Evolutionary conservation across 2,797 vertebrate species (phyloP).

Genomic region (Pogonophryne albipinna): DNA sequence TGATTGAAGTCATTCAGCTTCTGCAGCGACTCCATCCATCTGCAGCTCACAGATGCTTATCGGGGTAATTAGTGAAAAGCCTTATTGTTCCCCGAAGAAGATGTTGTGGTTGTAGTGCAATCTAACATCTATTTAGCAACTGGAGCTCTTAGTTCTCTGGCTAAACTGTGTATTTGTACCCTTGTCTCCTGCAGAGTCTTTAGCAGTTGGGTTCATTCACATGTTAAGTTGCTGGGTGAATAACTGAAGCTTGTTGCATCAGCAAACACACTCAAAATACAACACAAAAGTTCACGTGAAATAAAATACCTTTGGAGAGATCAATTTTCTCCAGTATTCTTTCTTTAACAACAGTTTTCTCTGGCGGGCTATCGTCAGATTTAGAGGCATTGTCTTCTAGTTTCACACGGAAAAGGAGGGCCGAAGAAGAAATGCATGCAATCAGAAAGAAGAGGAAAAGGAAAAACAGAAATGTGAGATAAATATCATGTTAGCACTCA

Average conservation of each 20-base stretch:
- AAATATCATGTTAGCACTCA: background rate
- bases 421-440: slow-evolving; percentile 59
- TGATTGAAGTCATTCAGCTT: slow-evolving; percentile 61
- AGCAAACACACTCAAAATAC: slow-evolving; percentile 17
- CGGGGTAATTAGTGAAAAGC: slow-evolving; percentile 69
- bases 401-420: slow-evolving; percentile 44
- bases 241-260: slow-evolving; percentile 47
- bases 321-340: slow-evolving; percentile 78
- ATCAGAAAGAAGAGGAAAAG: slow-evolving; percentile 43
- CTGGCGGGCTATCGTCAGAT: slow-evolving; percentile 86
- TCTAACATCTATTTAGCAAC: slow-evolving; percentile 65
- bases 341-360: slow-evolving; percentile 85
- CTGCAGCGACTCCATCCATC: slow-evolving; percentile 39
- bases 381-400: slow-evolving; percentile 88
- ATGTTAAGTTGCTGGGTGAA: slow-evolving; percentile 62
- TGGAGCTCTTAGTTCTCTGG: slow-evolving; percentile 59
- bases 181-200: slow-evolving; percentile 60
- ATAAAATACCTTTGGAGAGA: slow-evolving; percentile 75
- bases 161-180: slow-evolving; percentile 67
- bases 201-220: slow-evolving; percentile 56
- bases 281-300: background rate
- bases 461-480: slow-evolving; percentile 16
- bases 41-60: slow-evolving; percentile 64
- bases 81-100: slow-evolving; percentile 64
- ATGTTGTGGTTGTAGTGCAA: slow-evolving; percentile 52